Evolutionary conservation across 2,113 vertebrate genomes (phyloP).

Genomic region (Pardalotus punctatus): DNA sequence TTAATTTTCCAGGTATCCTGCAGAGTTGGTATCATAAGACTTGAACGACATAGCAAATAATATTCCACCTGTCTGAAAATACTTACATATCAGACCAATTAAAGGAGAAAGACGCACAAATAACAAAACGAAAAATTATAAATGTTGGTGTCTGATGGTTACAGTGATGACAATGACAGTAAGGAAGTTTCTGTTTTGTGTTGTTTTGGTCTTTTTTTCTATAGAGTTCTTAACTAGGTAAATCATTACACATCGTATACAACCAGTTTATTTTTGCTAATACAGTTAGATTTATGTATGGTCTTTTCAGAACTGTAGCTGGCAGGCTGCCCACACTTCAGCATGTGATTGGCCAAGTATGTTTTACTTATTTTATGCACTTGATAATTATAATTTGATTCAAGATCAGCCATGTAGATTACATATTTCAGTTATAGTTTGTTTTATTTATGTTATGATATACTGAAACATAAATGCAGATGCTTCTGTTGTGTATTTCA

Average conservation of each 20-base stretch:
- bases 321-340: not conserved
- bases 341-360: not conserved
- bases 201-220: not conserved
- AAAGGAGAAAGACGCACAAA: not conserved
- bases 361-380: not conserved
- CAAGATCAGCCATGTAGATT: not conserved
- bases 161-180: not conserved
- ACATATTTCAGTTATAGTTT: not conserved
- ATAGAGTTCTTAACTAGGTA: not conserved
- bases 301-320: not conserved
- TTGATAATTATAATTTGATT: not conserved
- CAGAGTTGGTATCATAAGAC: not conserved
- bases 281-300: not conserved
- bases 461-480: not conserved
- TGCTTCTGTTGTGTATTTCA: not conserved
- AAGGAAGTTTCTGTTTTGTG: not conserved
- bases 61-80: rapidly evolving
- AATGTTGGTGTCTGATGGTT: rapidly evolving
- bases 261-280: not conserved
- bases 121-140: not conserved
- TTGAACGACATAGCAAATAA: rapidly evolving
- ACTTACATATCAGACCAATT: not conserved
- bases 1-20: not conserved
- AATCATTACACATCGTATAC: not conserved
- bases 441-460: not conserved